A percentile compares a stretch with the other conserved stretches of the same genome.
These are phyloP conservation scores for Enteromius thamalakanensis DNA, from an alignment of 2,797 vertebrate species.

Conservation along the genomic window DNA sequence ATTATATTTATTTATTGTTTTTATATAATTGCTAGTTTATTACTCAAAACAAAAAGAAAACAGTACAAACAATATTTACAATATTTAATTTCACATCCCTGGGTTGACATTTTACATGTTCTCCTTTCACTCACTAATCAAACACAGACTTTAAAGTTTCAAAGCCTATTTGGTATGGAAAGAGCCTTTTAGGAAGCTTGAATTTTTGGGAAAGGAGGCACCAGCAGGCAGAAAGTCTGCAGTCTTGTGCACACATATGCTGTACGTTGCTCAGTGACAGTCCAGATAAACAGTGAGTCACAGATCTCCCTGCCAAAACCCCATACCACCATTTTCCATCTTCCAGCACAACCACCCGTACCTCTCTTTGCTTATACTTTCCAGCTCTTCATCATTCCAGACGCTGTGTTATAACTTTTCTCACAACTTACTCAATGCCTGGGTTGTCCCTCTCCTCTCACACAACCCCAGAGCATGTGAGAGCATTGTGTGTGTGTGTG, in stretches of 20 bases:
- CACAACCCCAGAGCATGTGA: conserved; percentile 8
- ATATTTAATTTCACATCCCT: neutral
- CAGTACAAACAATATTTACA: too few species aligned
- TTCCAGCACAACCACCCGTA: conserved; percentile 52
- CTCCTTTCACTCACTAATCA: neutral
- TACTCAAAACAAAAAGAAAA: neutral
- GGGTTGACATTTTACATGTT: neutral
- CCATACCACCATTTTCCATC: conserved; percentile 78
- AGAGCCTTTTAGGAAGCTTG: neutral
- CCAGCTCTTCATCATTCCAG: conserved; percentile 32
- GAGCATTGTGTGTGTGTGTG: conserved; percentile 47
- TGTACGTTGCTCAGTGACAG: conserved; percentile 71
- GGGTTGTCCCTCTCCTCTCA: conserved; percentile 10
- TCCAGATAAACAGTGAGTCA: conserved; percentile 81
- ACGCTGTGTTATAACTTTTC: conserved; percentile 12
- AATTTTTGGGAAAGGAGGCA: conserved; percentile 16
- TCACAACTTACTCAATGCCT: conserved; percentile 29
- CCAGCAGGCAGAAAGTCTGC: conserved; percentile 15
- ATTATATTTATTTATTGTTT: neutral
- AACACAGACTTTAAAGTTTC: neutral
- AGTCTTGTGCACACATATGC: conserved; percentile 50
- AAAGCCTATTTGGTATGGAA: neutral
- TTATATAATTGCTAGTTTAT: neutral
- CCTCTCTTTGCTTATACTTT: conserved; percentile 57
- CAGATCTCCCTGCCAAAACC: conserved; percentile 72